These are phyloP conservation scores for Empidonax alnorum DNA, from an alignment of 2,113 vertebrate species.

Conservation along the genomic window DNA sequence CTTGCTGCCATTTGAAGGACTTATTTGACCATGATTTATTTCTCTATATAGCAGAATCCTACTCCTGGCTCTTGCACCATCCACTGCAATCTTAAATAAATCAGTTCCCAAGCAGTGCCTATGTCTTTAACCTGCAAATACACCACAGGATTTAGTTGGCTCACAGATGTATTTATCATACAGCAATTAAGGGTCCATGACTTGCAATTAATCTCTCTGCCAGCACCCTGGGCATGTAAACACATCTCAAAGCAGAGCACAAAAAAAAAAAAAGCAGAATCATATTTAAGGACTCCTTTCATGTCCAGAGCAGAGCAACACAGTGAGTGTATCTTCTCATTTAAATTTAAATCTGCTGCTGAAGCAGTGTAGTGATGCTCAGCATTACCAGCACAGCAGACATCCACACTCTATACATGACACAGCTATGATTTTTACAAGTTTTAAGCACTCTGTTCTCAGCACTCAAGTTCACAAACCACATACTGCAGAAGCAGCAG, in stretches of 20 bases:
- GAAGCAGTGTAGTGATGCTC: neutral
- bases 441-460: neutral
- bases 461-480: neutral
- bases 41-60: neutral
- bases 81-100: neutral
- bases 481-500: neutral
- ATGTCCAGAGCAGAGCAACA: neutral
- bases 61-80: neutral
- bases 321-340: neutral
- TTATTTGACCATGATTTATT: neutral
- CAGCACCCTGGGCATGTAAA: neutral
- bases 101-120: neutral
- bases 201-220: neutral
- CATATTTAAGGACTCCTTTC: neutral
- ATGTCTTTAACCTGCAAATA: neutral
- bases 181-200: neutral
- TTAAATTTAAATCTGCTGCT: neutral
- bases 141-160: neutral
- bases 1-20: neutral
- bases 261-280: neutral
- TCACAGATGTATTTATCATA: neutral
- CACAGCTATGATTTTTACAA: neutral
- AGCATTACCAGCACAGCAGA: neutral
- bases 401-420: neutral
- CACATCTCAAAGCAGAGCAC: neutral